Evolutionary conservation across 2,113 vertebrate species (phyloP), one percentile per base, ranked within the genome.

Genomic region (Tyto alba): DNA sequence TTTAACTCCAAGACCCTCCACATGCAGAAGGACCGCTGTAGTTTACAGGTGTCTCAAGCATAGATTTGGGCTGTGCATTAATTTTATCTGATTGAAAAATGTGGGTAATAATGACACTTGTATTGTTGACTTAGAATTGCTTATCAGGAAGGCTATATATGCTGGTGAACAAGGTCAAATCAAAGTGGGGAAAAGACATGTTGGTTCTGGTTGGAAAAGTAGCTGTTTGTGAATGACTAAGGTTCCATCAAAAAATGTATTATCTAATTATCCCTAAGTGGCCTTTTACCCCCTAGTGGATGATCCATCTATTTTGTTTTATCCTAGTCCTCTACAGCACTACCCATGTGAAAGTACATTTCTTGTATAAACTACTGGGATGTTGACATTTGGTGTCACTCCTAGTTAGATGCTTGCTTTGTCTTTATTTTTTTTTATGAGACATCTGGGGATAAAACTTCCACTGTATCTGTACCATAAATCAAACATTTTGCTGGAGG

Each of bases 391-490:
- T 79, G 73, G 16, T 95, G 89, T 95, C 92, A 52, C 85, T 94
- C 52, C 52, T 88, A 62, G 75, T 96, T 95, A 94, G 43, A 81
- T 48, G 48, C 27, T 87, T 96, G 59, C 79, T 95, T 96, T 93
- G 47, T 96, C 87, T 93, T 96, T 84, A 74, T 95, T 95, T 96
- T 93, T 96, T 93, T 94, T 95, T 60, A 74, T 57, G 41, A 92
- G 88, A 71, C 79, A 47, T 67, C 45, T 88, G 93, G 92, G 91
- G 56, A 95, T 92, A 95, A 95, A 94, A 85, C 36, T 95, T 93
- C 40, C 38, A 71, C 45, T 63, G 68, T 93, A 84, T 91, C 84
- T 74, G 41, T 88, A 62, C 91, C 95, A 96, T 97, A 97, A 97
- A 95, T 97, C 92, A 94, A 94, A 91, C 9, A 30, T 95, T 97